Evolutionary conservation across 2,113 vertebrate genomes (phyloP).

Genomic region (Trogon surrucura): DNA sequence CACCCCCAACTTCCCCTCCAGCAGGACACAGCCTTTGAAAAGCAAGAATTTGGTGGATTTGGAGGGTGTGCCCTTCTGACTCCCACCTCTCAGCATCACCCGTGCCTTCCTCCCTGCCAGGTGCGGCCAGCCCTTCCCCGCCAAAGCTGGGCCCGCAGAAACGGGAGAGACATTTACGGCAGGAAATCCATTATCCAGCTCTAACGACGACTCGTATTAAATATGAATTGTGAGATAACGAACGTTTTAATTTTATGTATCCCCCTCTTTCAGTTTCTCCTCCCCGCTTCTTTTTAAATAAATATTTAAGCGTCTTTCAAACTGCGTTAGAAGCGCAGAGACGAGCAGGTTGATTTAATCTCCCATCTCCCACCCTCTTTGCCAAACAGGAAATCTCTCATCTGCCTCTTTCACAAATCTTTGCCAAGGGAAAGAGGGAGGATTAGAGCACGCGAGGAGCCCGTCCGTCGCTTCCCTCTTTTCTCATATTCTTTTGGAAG

Average conservation of each 20-base stretch:
- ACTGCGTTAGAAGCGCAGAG: neutral
- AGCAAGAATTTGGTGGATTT: neutral
- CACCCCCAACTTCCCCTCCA: neutral
- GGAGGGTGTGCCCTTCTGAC: fast-evolving
- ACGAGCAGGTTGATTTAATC: conserved; percentile 28
- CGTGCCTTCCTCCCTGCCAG: fast-evolving
- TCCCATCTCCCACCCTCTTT: neutral
- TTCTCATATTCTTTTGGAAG: conserved; percentile 3
- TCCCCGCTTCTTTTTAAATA: neutral
- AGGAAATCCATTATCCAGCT: neutral
- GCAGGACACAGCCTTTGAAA: fast-evolving
- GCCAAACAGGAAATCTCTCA: conserved; percentile 41
- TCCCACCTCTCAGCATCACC: neutral
- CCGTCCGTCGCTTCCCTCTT: neutral
- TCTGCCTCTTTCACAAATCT: conserved; percentile 15
- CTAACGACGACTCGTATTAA: neutral
- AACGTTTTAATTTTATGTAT: conserved; percentile 33
- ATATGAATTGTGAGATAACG: neutral
- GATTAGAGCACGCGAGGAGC: neutral
- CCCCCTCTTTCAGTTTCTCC: neutral
- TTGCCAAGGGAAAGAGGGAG: neutral
- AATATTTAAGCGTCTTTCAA: conserved; percentile 21
- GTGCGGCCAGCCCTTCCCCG: neutral
- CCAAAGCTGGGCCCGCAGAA: neutral
- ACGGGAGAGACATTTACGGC: neutral